Conservation (phyloP, 2,113 vertebrate genomes). For the Xiphorhynchus elegans region DNA sequence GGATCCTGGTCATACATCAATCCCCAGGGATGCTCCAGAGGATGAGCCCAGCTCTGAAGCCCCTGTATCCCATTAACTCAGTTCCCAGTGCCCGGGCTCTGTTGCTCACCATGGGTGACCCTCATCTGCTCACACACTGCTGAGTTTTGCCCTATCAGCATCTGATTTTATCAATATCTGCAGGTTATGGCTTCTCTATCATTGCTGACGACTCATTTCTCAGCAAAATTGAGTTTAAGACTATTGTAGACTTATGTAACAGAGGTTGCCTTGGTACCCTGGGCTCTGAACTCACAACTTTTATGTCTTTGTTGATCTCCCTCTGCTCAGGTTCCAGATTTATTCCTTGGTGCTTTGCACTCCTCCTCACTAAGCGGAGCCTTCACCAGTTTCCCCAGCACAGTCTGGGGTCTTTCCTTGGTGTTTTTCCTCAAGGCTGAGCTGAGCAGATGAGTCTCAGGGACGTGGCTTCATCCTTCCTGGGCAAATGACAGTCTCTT, state of each 20-base stretch:
- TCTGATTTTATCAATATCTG: constrained; percentile 11
- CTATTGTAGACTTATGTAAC: constrained; percentile 36
- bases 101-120: not conserved
- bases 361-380: not conserved
- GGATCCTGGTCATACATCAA: not conserved
- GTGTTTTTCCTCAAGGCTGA: not conserved
- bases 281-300: not conserved
- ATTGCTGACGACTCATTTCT: not conserved
- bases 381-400: not conserved
- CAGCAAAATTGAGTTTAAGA: constrained; percentile 51
- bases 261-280: not conserved
- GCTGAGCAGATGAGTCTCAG: not conserved
- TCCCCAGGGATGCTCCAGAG: not conserved
- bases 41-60: not conserved
- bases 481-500: not conserved
- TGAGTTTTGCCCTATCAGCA: rapidly evolving
- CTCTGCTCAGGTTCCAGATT: not conserved
- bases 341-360: not conserved
- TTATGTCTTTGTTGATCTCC: not conserved
- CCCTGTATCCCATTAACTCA: rapidly evolving
- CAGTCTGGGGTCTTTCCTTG: not conserved
- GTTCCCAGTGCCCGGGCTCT: not conserved
- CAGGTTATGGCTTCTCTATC: constrained; percentile 46
- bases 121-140: rapidly evolving
- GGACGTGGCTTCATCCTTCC: not conserved